Evolutionary conservation across 2,113 vertebrate species (phyloP), one percentile per base, ranked within the genome.

Genomic region (Coturnix japonica): DNA sequence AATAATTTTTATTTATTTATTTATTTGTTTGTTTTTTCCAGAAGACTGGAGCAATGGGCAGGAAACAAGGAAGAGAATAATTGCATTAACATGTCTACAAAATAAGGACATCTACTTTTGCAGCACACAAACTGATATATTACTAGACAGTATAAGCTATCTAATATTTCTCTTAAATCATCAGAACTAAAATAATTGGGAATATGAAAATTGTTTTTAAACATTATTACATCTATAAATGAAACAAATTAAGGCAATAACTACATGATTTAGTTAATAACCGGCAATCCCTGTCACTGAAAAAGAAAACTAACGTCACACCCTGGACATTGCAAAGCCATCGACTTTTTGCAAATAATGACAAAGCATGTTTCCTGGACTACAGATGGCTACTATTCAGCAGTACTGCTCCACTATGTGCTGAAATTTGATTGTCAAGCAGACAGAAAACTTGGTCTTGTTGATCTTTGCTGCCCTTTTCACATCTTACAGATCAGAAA

Each of bases 241-340:
- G 22, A 67, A 84, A 39, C 13, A 90, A 41, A 81, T 85, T 66
- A 77, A 7, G 16, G 12, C 31, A 57, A 20, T 18, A 31, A 5
- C 28, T 63, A 31, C 49, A 25, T 51, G 33, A 46, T 26, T 56
- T 31, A 54, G 51, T 26, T 28, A 53, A 53, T 28, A 53, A 4
- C 26, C 28, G 51, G 26, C 13, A 80, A 59, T 33, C 61, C 11
- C 7, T 77, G 13, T 54, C 7, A 7, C 19, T 28, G 6, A 17
- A 39, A 59, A 83, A 77, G 25, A 7, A 33, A 64, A 9, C 18
- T 11, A 46, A 67, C 33, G 54, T 31, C 33, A 11, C 13, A 71
- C 57, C 22, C 33, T 60, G 65, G 56, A 83, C 89, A 86, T n/a
- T 67, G 61, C 73, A 78, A 81, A 81, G 69, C 95, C 89, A 67